A percentile compares a stretch with the other conserved stretches of the same genome.
phyloP scores from a whole-genome alignment of 2,888 invertebrate species.

The Rutpela maculata region DNA sequence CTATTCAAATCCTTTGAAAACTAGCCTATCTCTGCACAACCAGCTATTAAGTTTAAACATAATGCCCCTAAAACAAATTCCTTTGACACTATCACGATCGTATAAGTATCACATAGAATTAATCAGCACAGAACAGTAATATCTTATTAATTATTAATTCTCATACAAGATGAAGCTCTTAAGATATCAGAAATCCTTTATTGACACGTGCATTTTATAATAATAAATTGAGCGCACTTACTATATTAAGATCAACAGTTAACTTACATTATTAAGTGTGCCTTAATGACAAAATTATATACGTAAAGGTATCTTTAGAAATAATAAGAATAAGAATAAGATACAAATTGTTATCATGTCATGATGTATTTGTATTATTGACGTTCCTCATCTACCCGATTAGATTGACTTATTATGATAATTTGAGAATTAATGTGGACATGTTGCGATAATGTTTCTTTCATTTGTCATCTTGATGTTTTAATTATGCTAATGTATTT shows the following conservation, averaged over 20 bases:
- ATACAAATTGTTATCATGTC: constrained; percentile 20
- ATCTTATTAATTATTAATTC: not conserved
- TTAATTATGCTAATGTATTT: constrained; percentile 38
- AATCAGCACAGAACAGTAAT: not conserved
- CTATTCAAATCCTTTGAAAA: too few relatives aligned
- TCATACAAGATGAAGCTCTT: not conserved
- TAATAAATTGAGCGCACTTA: constrained; percentile 19
- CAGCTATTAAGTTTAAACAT: not conserved
- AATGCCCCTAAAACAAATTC: not conserved
- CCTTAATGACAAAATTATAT: constrained; percentile 15
- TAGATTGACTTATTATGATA: constrained; percentile 46
- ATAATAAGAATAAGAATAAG: constrained; percentile 8
- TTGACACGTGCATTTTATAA: constrained; percentile 5
- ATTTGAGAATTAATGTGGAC: constrained; percentile 41
- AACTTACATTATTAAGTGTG: constrained; percentile 7
- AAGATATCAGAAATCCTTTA: not conserved
- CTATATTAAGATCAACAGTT: constrained; percentile 23
- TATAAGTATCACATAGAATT: not conserved
- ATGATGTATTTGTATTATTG: constrained; percentile 32
- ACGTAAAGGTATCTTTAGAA: constrained; percentile 9
- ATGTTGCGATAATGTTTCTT: constrained; percentile 37
- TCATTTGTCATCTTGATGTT: constrained; percentile 44
- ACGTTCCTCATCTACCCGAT: constrained; percentile 31
- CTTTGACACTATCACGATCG: constrained; percentile 1
- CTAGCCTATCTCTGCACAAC: too few relatives aligned